Conservation (phyloP, 2,113 vertebrate genomes). For the Sigmodon hispidus region DNA sequence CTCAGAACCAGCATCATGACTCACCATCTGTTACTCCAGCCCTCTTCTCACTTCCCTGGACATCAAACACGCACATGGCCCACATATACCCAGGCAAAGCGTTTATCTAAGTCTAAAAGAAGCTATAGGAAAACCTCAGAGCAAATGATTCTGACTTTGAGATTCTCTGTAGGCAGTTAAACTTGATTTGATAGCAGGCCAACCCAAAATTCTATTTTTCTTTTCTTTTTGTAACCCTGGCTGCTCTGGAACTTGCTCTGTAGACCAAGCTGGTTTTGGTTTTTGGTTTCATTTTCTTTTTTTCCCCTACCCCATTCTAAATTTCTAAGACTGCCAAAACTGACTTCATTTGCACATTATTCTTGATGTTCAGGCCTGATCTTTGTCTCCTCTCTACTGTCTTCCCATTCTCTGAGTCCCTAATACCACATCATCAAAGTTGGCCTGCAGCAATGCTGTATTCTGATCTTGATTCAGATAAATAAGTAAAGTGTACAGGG, state of each 20-base stretch:
- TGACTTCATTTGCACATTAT: background rate
- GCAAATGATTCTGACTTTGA: background rate
- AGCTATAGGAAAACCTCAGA: background rate
- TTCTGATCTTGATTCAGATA: background rate
- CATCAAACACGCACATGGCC: background rate
- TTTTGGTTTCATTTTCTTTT: background rate
- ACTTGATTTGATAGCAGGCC: background rate
- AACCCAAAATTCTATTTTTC: background rate
- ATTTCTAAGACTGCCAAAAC: constrained; percentile 1
- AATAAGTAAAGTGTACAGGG: background rate
- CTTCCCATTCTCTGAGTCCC: background rate
- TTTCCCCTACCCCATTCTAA: background rate
- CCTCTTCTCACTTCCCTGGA: background rate
- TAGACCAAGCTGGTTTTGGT: background rate
- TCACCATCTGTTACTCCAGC: background rate
- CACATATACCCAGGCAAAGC: background rate
- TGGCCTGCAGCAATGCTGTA: background rate
- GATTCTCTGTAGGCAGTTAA: background rate
- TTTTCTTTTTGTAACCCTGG: background rate
- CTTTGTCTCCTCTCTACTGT: accelerated
- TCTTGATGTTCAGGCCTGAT: background rate
- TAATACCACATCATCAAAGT: background rate
- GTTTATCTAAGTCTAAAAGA: background rate
- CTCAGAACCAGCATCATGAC: background rate
- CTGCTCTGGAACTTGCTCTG: background rate